phyloP scores from a whole-genome alignment of 2,797 vertebrate genomes.

The Coregonus ussuriensis region DNA sequence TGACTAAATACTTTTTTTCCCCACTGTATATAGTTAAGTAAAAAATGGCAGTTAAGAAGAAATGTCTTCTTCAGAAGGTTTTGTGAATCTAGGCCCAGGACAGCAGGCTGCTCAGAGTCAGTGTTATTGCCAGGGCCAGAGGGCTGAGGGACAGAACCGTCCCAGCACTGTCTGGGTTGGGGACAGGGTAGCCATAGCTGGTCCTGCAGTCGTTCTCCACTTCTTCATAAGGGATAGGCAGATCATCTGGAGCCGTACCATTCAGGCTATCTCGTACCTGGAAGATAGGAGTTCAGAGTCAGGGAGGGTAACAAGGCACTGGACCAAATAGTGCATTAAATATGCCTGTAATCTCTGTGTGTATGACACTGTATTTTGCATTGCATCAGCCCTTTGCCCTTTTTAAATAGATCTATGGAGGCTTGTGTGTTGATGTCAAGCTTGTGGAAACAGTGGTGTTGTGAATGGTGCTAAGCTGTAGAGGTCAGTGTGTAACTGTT shows the following conservation, averaged over 20 bases:
- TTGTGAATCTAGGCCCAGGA: too few species aligned
- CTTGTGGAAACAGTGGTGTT: background rate
- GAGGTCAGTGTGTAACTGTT: background rate
- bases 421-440: background rate
- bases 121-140: conserved; percentile 39
- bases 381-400: too few species aligned
- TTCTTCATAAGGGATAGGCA: conserved; percentile 73
- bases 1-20: too few species aligned
- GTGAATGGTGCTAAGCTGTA: background rate
- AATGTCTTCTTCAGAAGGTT: too few species aligned
- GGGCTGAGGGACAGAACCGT: conserved; percentile 27
- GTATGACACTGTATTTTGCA: background rate
- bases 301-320: background rate
- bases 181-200: conserved; percentile 64
- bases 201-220: conserved; percentile 83
- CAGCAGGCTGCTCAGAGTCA: conserved; percentile 32
- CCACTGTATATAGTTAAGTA: too few species aligned
- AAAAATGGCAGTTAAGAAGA: too few species aligned
- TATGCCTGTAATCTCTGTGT: background rate
- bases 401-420: background rate
- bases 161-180: conserved; percentile 4
- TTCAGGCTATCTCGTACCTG: conserved; percentile 68
- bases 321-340: background rate
- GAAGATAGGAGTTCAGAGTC: conserved; percentile 4
- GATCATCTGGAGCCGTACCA: conserved; percentile 54